phyloP scores from a whole-genome alignment of 53 echinoderm and acorn worm species.

The Stichopus horrens region DNA sequence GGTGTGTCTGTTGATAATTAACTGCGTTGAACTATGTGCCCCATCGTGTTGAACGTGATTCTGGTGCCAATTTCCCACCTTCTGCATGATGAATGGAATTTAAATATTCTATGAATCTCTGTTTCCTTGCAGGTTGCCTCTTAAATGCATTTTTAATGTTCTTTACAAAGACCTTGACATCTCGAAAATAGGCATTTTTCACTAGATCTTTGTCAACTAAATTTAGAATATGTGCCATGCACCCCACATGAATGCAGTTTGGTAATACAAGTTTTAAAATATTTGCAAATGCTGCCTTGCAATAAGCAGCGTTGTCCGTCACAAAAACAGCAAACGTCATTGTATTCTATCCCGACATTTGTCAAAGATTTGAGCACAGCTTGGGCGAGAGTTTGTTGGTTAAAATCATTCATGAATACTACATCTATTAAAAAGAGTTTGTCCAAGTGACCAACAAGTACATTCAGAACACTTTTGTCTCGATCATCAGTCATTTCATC shows the following conservation, averaged over 20 bases:
- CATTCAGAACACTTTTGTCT: conserved; percentile 22
- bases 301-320: conserved; percentile 22
- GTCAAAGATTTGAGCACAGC: background rate
- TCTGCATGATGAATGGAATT: no score
- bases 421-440: conserved; percentile 6
- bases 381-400: background rate
- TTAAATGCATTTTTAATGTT: background rate
- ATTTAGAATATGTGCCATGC: conserved; percentile 25
- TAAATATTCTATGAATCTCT: no score
- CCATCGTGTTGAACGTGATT: no score
- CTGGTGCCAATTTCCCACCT: no score
- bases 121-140: conserved; percentile 8
- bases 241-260: conserved; percentile 10
- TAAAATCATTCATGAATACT: conserved; percentile 1
- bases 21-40: no score
- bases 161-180: background rate
- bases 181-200: background rate
- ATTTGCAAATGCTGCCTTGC: background rate
- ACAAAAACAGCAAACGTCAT: background rate
- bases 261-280: background rate
- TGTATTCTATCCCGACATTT: background rate
- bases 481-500: conserved; percentile 16
- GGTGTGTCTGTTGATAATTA: no score
- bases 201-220: conserved; percentile 9
- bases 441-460: background rate